Evolutionary conservation across 2,113 vertebrate genomes (phyloP).

Genomic region (Hyperopisus bebe): DNA sequence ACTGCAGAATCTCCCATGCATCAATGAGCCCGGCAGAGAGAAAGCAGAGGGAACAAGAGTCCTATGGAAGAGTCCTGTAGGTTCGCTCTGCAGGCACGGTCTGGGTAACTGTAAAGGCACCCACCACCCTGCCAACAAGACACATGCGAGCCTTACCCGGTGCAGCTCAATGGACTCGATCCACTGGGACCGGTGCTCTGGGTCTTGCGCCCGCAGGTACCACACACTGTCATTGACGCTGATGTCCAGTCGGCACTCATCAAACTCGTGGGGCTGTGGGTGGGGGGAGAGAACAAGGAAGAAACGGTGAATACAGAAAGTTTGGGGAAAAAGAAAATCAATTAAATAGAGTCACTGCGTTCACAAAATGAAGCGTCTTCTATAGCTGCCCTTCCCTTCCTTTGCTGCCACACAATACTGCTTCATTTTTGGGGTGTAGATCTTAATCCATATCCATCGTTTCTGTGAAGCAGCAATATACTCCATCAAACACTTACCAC

Average conservation of each 20-base stretch:
- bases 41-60: neutral
- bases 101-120: neutral
- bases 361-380: neutral
- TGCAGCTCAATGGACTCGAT: constrained; percentile 92
- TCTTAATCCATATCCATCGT: neutral
- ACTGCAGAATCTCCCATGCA: neutral
- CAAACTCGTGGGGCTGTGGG: constrained; percentile 91
- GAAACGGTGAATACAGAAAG: neutral
- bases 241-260: constrained; percentile 96
- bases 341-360: neutral
- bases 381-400: neutral
- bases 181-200: constrained; percentile 88
- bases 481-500: neutral
- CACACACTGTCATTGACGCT: constrained; percentile 96
- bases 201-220: constrained; percentile 92
- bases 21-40: neutral
- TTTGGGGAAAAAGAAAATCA: neutral
- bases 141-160: constrained; percentile 65
- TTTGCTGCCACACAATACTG: neutral
- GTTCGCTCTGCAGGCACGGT: neutral
- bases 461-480: neutral
- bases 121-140: neutral
- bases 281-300: neutral
- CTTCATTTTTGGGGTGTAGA: neutral
- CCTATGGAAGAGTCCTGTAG: neutral